Conservation (phyloP, 2,113 vertebrate genomes). For the Proteles cristata region DNA sequence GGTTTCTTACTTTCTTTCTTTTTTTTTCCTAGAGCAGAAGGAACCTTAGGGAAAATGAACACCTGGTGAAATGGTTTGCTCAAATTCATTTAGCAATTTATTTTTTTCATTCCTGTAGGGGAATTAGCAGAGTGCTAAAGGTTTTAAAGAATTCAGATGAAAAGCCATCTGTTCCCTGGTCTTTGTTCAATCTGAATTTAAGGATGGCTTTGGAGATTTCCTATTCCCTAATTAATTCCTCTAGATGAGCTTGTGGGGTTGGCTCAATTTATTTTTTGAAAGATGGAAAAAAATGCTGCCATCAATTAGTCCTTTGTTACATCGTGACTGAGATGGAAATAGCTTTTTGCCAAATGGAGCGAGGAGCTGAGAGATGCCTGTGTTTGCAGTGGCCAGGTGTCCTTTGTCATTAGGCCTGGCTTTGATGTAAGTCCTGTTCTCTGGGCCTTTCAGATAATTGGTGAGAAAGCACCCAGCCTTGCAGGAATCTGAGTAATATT, state of each 20-base stretch:
- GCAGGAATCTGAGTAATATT: conserved; percentile 70
- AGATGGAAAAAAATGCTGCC: conserved; percentile 75
- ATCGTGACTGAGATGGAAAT: conserved; percentile 78
- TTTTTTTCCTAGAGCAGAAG: neutral
- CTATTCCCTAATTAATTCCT: conserved; percentile 84
- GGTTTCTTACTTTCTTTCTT: neutral
- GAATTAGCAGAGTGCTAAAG: conserved; percentile 80
- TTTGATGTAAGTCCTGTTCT: conserved; percentile 78
- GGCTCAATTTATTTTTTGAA: conserved; percentile 81
- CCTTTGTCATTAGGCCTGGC: conserved; percentile 72
- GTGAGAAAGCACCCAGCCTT: conserved; percentile 67
- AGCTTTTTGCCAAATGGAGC: conserved; percentile 80
- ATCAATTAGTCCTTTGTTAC: conserved; percentile 82
- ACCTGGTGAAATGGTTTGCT: conserved; percentile 77
- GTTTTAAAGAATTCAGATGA: conserved; percentile 82
- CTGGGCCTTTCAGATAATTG: conserved; percentile 72
- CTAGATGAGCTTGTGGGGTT: conserved; percentile 79
- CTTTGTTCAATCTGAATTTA: conserved; percentile 82
- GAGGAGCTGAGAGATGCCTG: conserved; percentile 77
- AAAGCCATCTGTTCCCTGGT: conserved; percentile 82
- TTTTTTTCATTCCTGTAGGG: conserved; percentile 67
- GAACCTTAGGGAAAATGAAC: conserved; percentile 76
- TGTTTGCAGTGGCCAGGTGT: conserved; percentile 78
- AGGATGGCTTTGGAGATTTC: conserved; percentile 83
- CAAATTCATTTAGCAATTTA: conserved; percentile 65